Percentiles rank a stretch among this genome's conserved stretches.
phyloP scores from a whole-genome alignment of 1,140 invertebrate species.

The Druon quercuslanigerum region DNA sequence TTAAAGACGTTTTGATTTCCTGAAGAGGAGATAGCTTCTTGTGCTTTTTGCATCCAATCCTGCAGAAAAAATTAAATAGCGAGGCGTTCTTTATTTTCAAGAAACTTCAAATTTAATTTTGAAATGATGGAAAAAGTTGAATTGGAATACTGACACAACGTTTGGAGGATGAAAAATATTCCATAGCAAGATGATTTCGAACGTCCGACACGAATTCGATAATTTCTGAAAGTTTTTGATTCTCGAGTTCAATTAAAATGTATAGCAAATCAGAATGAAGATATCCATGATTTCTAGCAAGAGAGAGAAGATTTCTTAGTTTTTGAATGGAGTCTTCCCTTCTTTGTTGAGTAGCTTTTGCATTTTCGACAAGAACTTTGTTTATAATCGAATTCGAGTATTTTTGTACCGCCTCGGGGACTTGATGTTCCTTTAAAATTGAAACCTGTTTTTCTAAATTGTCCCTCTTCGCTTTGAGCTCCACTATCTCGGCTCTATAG shows the following conservation, averaged over 20 bases:
- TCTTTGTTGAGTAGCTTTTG: constrained; percentile 51
- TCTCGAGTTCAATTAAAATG: constrained; percentile 67
- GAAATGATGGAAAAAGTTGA: constrained; percentile 32
- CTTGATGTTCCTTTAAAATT: constrained; percentile 56
- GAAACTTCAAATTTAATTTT: constrained; percentile 42
- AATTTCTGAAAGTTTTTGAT: constrained; percentile 58
- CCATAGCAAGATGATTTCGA: constrained; percentile 62
- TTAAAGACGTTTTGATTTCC: constrained; percentile 61
- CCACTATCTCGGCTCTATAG: constrained; percentile 60
- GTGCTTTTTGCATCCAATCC: constrained; percentile 62
- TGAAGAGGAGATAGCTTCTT: constrained; percentile 50
- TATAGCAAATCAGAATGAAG: constrained; percentile 64
- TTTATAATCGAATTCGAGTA: constrained; percentile 57
- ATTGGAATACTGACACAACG: constrained; percentile 63
- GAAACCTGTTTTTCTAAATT: constrained; percentile 63
- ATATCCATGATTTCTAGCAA: constrained; percentile 64
- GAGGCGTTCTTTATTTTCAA: not conserved
- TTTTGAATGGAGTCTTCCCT: constrained; percentile 56
- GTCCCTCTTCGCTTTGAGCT: constrained; percentile 59
- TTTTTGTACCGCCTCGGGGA: constrained; percentile 53
- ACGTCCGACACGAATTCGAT: constrained; percentile 62
- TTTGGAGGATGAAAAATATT: constrained; percentile 60
- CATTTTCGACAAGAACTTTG: constrained; percentile 58
- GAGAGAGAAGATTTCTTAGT: constrained; percentile 58
- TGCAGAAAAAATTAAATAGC: constrained; percentile 41